Evolutionary conservation across 2,888 invertebrate species (phyloP), one percentile per base, ranked within the genome.

Genomic region (Lucinisca nassula): DNA sequence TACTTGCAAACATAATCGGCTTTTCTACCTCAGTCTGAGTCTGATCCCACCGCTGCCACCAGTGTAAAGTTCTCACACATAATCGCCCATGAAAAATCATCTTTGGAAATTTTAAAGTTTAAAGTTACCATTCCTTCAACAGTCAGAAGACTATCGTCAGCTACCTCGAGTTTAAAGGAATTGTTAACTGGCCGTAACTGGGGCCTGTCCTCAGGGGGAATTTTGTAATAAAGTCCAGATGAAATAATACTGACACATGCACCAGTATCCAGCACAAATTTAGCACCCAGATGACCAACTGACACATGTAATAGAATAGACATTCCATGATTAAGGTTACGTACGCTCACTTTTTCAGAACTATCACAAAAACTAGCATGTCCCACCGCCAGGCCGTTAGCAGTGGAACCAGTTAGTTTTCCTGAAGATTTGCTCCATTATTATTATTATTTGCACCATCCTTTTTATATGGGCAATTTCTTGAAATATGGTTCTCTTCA

Each of bases 331-430:
- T 61, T 61, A 61, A 61, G 27, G 61, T 30, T 61, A 27, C 61
- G 27, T 27, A 61, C 30, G 30, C 30, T 61, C 4, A 51, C 51
- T 21, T 51, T 51, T 51, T 21, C n/a, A 51, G 12, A 51, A 21
- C 21, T n/a, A 8, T 8, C 8, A 61, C 6, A 61, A 17, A 61
- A 61, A 27, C 17, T 61, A 30, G 32, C 1, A 35, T 80, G 73
- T 84, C 81, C 87, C 77, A 77, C 78, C 24, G 55, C 81, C 27
- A 76, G 87, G 84, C 87, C 84, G 87, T 70, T 61, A 32, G 87
- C n/a, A 74, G 38, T 73, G 80, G 87, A 81, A 84, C 78, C 14
- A 35, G 10, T 67, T 87, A 84, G 87, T 87, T 87, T 84, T n/a
- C 72, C 81, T 55, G 21, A n/a, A n/a, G n/a, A 35, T 75, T 74